Evolutionary conservation across 2,888 invertebrate species (phyloP), one percentile per base, ranked within the genome.

Genomic region (Galeruca laticollis): DNA sequence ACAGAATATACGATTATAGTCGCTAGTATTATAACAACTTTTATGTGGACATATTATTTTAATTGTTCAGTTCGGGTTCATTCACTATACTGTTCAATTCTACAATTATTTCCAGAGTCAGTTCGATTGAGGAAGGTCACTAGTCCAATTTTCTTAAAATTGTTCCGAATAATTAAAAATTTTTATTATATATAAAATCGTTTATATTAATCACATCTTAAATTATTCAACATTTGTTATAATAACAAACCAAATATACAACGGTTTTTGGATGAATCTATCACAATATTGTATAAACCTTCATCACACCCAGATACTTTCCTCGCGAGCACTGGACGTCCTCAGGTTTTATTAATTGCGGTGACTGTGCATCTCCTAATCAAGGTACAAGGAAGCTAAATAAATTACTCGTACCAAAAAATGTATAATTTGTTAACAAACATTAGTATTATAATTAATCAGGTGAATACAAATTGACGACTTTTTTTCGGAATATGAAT

Each of bases 221-320:
- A n/a, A n/a, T n/a, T n/a, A n/a, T n/a, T n/a, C n/a, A n/a, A n/a
- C n/a, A n/a, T n/a, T n/a, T n/a, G n/a, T n/a, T n/a, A n/a, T n/a
- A n/a, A n/a, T n/a, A n/a, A n/a, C n/a, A n/a, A n/a, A n/a, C n/a
- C n/a, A n/a, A n/a, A n/a, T n/a, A n/a, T n/a, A 60, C 47, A 20
- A 18, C 43, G 13, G 13, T 21, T 60, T 60, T 60, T 26, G 31
- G 26, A 15, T 43, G 15, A 2, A 43, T 13, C n/a, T 43, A 43
- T 1, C 21, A 20, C 21, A 26, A 43, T 1, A 31, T 49, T 49
- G 18, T 8, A 47, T 13, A 35, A 49, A 49, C 61, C 61, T 61
- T 61, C 61, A 35, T 10, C 61, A 49, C 61, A 49, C 61, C 61
- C 33, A 61, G 31, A 49, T 37, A 51, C 51, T 33, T 49, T 43